phyloP scores from a whole-genome alignment of 64 coral and sea anemone genomes.

The Trachythela sp. region DNA sequence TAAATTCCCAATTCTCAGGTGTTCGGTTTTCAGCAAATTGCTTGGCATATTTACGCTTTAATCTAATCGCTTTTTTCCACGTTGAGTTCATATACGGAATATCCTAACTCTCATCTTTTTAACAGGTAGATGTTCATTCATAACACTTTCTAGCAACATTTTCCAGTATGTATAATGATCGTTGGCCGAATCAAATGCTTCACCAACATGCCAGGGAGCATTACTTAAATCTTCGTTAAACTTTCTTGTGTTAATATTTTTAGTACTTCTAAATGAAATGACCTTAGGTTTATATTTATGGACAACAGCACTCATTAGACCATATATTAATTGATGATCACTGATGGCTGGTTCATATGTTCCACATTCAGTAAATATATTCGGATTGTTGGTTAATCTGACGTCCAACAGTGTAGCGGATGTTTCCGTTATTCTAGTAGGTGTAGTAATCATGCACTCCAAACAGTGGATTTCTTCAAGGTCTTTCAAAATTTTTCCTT shows the following conservation, averaged over 20 bases:
- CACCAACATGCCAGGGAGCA: not conserved
- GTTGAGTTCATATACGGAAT: conserved; percentile 28
- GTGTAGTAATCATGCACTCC: not conserved
- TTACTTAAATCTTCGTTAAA: not conserved
- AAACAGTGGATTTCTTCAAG: conserved; percentile 21
- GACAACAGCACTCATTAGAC: too few species aligned
- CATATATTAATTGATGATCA: too few species aligned
- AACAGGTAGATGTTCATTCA: conserved; percentile 27
- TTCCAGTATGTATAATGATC: conserved; percentile 22
- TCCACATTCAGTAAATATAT: not conserved
- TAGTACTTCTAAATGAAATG: conserved; percentile 21
- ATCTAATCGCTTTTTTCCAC: conserved; percentile 27
- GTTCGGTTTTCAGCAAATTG: not conserved
- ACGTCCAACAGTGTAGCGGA: too few species aligned
- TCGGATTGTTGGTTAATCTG: not conserved
- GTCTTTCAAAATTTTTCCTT: conserved; percentile 34
- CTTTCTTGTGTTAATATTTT: conserved; percentile 1
- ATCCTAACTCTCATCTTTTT: conserved; percentile 44
- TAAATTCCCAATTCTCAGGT: conserved; percentile 12
- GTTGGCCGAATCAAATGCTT: not conserved
- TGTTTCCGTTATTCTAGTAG: not conserved
- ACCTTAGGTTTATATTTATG: not conserved
- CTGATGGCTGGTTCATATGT: too few species aligned
- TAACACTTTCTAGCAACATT: not conserved
- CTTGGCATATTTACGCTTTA: conserved; percentile 33